Evolutionary conservation across 2,113 vertebrate genomes (phyloP), one percentile per base, ranked within the genome.

Genomic region (Shinisaurus crocodilurus): DNA sequence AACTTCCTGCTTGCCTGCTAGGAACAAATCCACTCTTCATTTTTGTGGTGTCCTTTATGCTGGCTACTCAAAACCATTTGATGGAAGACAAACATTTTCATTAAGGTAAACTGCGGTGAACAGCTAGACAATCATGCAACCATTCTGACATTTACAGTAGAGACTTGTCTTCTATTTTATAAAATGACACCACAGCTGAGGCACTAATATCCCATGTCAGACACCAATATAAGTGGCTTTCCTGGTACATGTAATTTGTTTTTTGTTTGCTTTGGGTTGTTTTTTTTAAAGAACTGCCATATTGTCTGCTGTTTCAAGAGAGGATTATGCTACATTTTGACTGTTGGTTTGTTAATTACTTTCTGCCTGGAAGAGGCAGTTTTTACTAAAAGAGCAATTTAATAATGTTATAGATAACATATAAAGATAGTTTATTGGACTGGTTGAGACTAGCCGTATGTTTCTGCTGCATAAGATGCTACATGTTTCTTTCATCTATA

Each of bases 1-100:
- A 96, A 96, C 95, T 98, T 98, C 97, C 98, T 98, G 98, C 97
- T 97, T 96, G 96, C 91, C 96, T 95, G 96, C 96, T 97, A 96
- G 97, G 96, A 98, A 98, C 97, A 98, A 98, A 97, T 97, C 96
- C 96, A 96, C 97, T 97, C 97, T 97, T 96, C 96, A 97, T 96
- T 95, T 95, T 97, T 97, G 97, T 96, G 95, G 97, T 97, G 96
- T 94, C 95, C 94, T 97, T 97, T 97, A 96, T 92, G 96, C 96
- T 95, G 93, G 94, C 95, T 94, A 95, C 95, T 96, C 94, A 94
- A 96, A 97, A 93, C 95, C 94, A 96, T 96, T 95, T 94, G 96
- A 96, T 91, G 94, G 86, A 93, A 92, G 95, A 96, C 90, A 96
- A 96, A 94, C 88, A 96, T 97, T 95, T 75, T 95, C 91, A 95